These are phyloP conservation scores for Gymnobelideus leadbeateri DNA, from an alignment of 2,113 vertebrate species.

Conservation along the genomic window DNA sequence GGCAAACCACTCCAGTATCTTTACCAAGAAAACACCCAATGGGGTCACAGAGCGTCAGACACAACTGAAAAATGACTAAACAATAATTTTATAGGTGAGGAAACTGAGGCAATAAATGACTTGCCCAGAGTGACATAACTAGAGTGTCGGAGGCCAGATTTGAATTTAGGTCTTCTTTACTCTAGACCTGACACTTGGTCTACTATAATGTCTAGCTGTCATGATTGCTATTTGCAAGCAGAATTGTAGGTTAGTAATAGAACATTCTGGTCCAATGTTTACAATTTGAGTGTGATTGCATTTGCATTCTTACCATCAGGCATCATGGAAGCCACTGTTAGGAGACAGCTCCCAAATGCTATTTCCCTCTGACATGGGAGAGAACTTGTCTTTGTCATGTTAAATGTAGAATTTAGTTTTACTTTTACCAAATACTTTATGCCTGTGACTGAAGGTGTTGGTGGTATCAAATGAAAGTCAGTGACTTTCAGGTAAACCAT, in stretches of 20 bases:
- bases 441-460: constrained; percentile 40
- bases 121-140: neutral
- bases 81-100: neutral
- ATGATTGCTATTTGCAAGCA: constrained; percentile 45
- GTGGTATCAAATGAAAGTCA: constrained; percentile 54
- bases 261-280: neutral
- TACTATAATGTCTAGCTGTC: neutral
- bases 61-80: neutral
- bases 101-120: neutral
- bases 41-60: neutral
- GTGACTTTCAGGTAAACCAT: constrained; percentile 69
- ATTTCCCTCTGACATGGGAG: neutral
- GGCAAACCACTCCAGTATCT: neutral
- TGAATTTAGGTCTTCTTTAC: neutral
- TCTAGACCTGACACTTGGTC: neutral
- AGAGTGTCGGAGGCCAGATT: neutral
- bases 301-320: constrained; percentile 60
- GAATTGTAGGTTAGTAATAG: constrained; percentile 15
- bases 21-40: neutral
- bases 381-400: constrained; percentile 55
- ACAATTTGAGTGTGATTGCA: constrained; percentile 39
- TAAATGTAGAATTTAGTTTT: constrained; percentile 64
- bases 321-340: constrained; percentile 4
- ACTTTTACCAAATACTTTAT: constrained; percentile 49
- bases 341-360: constrained; percentile 55